Percentiles rank a stretch among this genome's conserved stretches.
Evolutionary conservation across 2,888 invertebrate genomes (phyloP).

Genomic region (Steromphala cineraria): DNA sequence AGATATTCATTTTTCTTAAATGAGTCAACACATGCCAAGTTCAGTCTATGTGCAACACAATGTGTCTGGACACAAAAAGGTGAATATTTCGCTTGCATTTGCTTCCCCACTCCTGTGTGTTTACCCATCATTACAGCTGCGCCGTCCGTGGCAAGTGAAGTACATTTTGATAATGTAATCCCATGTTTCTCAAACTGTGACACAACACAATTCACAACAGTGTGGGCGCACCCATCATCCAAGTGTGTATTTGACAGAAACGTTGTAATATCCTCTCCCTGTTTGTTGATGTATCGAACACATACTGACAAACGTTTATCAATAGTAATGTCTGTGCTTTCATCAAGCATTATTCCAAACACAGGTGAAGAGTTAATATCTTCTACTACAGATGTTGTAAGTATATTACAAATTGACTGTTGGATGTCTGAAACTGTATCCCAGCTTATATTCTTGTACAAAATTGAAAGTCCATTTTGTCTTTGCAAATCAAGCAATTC

Average conservation of each 20-base stretch:
- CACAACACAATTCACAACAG: constrained; percentile 21
- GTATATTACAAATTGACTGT: too few species aligned
- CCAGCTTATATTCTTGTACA: too few species aligned
- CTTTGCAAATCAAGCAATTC: background rate
- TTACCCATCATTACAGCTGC: constrained; percentile 7
- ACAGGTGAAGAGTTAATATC: too few species aligned
- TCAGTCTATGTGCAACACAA: constrained; percentile 17
- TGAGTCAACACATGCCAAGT: constrained; percentile 35
- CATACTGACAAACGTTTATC: constrained; percentile 32
- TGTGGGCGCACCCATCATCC: constrained; percentile 34
- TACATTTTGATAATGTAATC: constrained; percentile 21
- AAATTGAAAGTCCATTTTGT: background rate
- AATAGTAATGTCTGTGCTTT: constrained; percentile 36
- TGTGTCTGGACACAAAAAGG: background rate
- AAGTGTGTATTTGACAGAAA: constrained; percentile 28
- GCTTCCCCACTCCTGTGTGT: background rate
- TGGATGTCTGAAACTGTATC: too few species aligned
- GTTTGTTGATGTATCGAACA: constrained; percentile 29
- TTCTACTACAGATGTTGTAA: too few species aligned
- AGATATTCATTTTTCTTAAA: constrained; percentile 35
- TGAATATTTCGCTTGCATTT: background rate
- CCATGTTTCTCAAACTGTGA: background rate
- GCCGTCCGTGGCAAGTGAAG: constrained; percentile 38
- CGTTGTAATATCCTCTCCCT: constrained; percentile 25
- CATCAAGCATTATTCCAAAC: constrained; percentile 37